Base-by-base conservation (phyloP, 2,797 vertebrate species). In the Coregonus sp. region DNA sequence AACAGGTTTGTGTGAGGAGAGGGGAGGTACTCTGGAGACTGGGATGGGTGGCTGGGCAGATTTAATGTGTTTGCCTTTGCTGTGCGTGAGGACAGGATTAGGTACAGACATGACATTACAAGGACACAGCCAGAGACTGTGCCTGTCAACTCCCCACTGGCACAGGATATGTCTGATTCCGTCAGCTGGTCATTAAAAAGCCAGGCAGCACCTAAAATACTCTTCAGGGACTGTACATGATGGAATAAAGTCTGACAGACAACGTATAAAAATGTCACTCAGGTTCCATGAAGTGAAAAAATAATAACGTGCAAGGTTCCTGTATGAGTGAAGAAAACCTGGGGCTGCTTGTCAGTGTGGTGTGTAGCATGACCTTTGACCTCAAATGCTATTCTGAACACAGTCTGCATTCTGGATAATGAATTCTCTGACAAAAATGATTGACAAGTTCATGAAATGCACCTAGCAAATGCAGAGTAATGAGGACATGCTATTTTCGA, bases 401-500 rank as follows among this genome's bases (percentile, higher is more conserved):
- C 35, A 29, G 4, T n/a, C 12, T 51, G 31, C 63, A 76, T 47
- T 79, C 47, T 52, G 59, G 56, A 73, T 76, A 83, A 78, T 79
- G 79, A 82, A 79, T 81, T 82, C 47, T 82, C 18, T 73, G 82
- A 78, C 76, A 56, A 73, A 70, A 51, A 7, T 50, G 76, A 85
- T 52, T 86, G 87, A 80, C 59, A 75, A 77, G 88, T 79, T 80
- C 84, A 59, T 91, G 81, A 88, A 86, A 86, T 77, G 66, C 81
- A 84, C 75, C 75, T 78, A 37, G 76, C 77, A 86, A 85, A 86
- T 85, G 67, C 61, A 82, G 80, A 86, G 89, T 90, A 92, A 92
- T 83, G 80, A 93, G 90, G 87, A 84, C 80, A 80, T 68, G 74
- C 78, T 73, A 82, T 85, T 85, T 85, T 74, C 35, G 80, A 78